Conservation (phyloP, 2,113 vertebrate genomes). For the Carassius carassius region DNA sequence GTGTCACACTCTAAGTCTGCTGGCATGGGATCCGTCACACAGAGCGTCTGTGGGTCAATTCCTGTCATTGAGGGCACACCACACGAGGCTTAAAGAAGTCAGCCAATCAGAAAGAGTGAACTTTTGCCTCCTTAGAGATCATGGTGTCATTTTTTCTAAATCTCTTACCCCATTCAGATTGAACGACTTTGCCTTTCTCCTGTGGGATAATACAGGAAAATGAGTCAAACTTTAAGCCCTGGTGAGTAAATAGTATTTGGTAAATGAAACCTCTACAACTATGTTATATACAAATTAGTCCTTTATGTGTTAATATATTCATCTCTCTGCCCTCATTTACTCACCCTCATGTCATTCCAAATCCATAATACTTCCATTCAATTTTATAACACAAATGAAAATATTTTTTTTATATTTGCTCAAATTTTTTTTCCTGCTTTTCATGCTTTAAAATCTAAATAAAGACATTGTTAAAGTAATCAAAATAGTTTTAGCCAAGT, state of each 20-base stretch:
- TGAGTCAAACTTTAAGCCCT: neutral
- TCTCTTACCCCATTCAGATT: constrained; percentile 37
- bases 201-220: constrained; percentile 15
- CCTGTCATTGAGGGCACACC: neutral
- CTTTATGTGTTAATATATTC: neutral
- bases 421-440: too few species aligned
- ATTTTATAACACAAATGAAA: neutral
- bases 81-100: constrained; percentile 23
- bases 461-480: neutral
- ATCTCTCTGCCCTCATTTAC: neutral
- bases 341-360: too few species aligned
- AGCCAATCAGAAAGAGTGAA: constrained; percentile 36
- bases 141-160: constrained; percentile 39
- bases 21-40: constrained; percentile 33
- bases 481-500: neutral
- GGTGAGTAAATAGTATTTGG: neutral
- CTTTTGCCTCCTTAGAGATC: constrained; percentile 26
- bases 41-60: constrained; percentile 22
- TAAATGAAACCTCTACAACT: neutral
- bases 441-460: too few species aligned
- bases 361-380: neutral
- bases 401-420: too few species aligned
- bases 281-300: neutral
- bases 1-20: constrained; percentile 35
- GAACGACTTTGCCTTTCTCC: constrained; percentile 17